Percentiles rank a stretch among this genome's conserved stretches.
phyloP scores from a whole-genome alignment of 2,113 vertebrate species.

The Calypte anna region DNA sequence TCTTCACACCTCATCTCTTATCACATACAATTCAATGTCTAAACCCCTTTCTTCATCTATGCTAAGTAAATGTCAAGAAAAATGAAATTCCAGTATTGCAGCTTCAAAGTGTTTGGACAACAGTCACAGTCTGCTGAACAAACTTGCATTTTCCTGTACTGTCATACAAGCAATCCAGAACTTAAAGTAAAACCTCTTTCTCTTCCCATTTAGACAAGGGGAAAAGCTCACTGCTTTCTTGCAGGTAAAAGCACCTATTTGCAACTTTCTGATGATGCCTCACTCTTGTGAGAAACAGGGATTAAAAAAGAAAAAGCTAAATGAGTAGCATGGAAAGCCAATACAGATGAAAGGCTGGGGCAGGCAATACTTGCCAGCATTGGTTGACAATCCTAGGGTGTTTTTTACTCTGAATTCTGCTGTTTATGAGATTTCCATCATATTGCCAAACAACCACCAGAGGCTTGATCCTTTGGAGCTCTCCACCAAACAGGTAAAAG shows the following conservation, averaged over 20 bases:
- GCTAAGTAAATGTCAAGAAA: background rate
- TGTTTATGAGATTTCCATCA: background rate
- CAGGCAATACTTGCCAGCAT: background rate
- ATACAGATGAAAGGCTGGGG: background rate
- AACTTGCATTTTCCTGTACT: background rate
- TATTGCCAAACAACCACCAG: background rate
- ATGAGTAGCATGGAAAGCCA: background rate
- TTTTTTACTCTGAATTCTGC: background rate
- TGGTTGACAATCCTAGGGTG: background rate
- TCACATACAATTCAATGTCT: background rate
- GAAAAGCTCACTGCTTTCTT: background rate
- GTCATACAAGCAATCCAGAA: background rate
- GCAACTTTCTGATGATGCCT: background rate
- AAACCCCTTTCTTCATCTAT: background rate
- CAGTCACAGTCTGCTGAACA: background rate
- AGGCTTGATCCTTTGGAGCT: background rate
- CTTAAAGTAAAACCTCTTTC: background rate
- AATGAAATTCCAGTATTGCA: background rate
- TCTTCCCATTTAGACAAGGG: background rate
- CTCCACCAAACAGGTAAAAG: background rate
- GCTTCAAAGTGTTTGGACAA: background rate
- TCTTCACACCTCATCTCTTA: slow-evolving; percentile 28
- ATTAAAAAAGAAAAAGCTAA: background rate
- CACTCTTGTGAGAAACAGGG: background rate
- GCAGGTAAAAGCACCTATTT: background rate